These are phyloP conservation scores for Alentia gelatinosa DNA, from an alignment of 2,888 invertebrate genomes.

Conservation along the genomic window DNA sequence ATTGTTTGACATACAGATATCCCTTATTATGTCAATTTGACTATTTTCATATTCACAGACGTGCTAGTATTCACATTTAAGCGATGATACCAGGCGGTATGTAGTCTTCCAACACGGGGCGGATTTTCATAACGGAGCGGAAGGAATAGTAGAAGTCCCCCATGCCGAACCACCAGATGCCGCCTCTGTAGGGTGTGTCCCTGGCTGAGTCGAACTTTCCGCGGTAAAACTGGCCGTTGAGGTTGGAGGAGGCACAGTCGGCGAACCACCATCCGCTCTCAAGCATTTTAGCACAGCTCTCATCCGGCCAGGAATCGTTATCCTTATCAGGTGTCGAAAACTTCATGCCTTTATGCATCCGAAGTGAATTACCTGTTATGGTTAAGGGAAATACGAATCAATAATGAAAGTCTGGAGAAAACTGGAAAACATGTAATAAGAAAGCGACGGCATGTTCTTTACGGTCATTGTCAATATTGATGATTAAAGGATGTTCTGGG, in stretches of 20 bases:
- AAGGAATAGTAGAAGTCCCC: conserved; percentile 7
- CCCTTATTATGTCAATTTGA: no score
- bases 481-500: no score
- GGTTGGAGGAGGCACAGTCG: conserved; percentile 44
- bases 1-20: no score
- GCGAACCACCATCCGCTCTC: conserved; percentile 30
- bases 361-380: conserved; percentile 8
- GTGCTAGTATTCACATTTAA: not conserved
- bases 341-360: conserved; percentile 16
- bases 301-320: not conserved
- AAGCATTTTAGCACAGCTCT: not conserved
- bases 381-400: not conserved
- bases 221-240: conserved; percentile 39
- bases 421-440: no score
- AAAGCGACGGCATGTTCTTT: no score
- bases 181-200: not conserved
- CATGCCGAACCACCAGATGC: conserved; percentile 37
- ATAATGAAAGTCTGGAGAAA: no score
- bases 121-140: not conserved
- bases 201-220: not conserved
- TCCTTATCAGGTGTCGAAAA: conserved; percentile 17
- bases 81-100: conserved; percentile 23
- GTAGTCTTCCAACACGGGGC: not conserved
- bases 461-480: no score
- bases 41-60: no score